Conservation (phyloP, 1,140 invertebrate species). For the Hycleus cichorii region DNA sequence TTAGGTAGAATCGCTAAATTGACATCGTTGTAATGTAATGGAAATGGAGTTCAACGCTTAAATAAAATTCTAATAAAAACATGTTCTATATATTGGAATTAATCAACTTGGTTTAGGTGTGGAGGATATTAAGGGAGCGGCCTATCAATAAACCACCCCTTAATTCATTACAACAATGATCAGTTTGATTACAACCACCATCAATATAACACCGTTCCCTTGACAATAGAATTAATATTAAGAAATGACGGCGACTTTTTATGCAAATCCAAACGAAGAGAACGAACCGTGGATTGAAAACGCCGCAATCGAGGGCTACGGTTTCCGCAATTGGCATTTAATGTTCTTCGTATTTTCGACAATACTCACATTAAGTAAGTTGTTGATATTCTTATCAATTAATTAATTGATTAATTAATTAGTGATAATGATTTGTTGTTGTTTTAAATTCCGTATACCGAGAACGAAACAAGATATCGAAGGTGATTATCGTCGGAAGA, state of each 20-base stretch:
- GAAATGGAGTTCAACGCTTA: too few species aligned
- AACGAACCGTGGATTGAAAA: constrained; percentile 52
- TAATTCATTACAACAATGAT: background rate
- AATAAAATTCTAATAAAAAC: too few species aligned
- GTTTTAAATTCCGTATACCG: constrained; percentile 77
- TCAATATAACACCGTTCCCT: background rate
- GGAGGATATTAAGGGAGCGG: too few species aligned
- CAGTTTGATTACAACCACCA: background rate
- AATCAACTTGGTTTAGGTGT: too few species aligned
- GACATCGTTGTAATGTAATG: too few species aligned
- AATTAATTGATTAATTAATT: constrained; percentile 17
- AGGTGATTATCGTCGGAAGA: constrained; percentile 77
- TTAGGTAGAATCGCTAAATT: too few species aligned
- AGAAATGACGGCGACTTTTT: constrained; percentile 33
- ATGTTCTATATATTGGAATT: too few species aligned
- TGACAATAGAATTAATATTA: background rate
- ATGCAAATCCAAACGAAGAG: constrained; percentile 36
- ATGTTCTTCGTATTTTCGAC: constrained; percentile 52
- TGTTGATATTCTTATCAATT: background rate
- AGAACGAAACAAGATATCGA: constrained; percentile 90
- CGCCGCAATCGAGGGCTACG: constrained; percentile 46
- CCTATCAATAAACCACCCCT: too few species aligned
- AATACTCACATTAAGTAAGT: constrained; percentile 49
- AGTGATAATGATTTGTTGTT: constrained; percentile 78
- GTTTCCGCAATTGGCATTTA: constrained; percentile 57